These are phyloP conservation scores for Latheticus oryzae DNA, from an alignment of 2,888 invertebrate genomes.

Conservation along the genomic window DNA sequence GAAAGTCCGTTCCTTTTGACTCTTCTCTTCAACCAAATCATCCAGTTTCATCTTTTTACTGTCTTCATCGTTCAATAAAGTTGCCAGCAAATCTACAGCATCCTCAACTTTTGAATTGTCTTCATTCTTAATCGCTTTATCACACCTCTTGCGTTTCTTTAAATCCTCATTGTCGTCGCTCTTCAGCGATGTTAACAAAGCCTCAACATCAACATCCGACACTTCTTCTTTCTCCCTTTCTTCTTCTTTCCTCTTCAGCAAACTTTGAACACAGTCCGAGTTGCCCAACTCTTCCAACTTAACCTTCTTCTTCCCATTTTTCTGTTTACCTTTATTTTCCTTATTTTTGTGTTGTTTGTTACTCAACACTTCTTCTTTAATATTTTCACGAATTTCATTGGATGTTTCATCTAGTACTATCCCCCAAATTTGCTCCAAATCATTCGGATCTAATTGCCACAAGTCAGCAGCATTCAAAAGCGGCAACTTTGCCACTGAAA, in stretches of 20 bases:
- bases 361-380: constrained; percentile 43
- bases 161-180: constrained; percentile 7
- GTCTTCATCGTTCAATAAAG: too few relatives aligned
- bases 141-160: too few relatives aligned
- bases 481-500: constrained; percentile 68
- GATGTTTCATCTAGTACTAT: constrained; percentile 40
- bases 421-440: constrained; percentile 54
- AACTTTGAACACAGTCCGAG: too few relatives aligned
- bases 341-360: constrained; percentile 24
- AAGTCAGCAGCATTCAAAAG: constrained; percentile 56
- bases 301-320: constrained; percentile 7
- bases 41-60: too few relatives aligned
- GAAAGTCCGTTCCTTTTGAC: constrained; percentile 31
- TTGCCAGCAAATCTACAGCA: too few relatives aligned
- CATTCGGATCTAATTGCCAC: constrained; percentile 52
- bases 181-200: constrained; percentile 16
- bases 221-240: constrained; percentile 12
- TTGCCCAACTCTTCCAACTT: too few relatives aligned
- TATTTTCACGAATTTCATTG: constrained; percentile 9
- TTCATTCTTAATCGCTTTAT: too few relatives aligned
- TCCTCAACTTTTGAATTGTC: too few relatives aligned
- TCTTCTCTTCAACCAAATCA: neutral
- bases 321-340: too few relatives aligned
- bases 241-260: constrained; percentile 19
- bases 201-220: too few relatives aligned